Percentiles rank a stretch among this genome's conserved stretches.
Evolutionary conservation across 2,113 vertebrate species (phyloP).

Genomic region (Saccopteryx leptura): DNA sequence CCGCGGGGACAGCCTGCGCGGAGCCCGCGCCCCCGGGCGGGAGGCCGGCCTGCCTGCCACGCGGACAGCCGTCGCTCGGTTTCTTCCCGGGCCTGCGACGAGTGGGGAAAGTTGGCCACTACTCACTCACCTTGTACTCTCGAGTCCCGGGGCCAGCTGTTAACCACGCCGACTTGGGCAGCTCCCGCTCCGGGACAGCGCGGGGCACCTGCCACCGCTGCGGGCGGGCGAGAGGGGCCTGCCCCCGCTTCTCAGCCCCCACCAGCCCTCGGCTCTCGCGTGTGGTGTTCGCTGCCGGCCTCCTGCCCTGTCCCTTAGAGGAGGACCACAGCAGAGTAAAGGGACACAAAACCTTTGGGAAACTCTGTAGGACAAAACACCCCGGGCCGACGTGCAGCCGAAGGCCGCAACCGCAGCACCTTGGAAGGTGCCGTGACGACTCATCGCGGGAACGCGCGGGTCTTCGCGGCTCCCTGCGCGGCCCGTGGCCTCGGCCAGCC

Average conservation of each 20-base stretch:
- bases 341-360: background rate
- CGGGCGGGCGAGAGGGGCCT: background rate
- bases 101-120: background rate
- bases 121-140: background rate
- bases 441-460: no score
- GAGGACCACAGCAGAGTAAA: background rate
- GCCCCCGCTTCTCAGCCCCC: background rate
- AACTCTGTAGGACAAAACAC: background rate
- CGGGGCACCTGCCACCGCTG: background rate
- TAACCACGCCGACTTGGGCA: background rate
- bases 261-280: background rate
- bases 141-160: background rate
- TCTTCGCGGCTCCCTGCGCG: background rate
- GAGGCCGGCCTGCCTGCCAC: background rate
- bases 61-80: rapidly evolving
- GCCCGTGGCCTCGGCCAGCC: background rate
- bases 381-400: background rate
- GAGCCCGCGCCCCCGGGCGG: background rate
- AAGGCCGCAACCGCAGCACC: background rate
- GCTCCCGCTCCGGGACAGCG: background rate
- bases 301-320: background rate
- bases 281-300: background rate
- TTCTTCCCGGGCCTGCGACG: background rate
- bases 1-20: background rate
- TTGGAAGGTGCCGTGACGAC: background rate